Percentiles rank a stretch among this genome's conserved stretches.
phyloP scores from a whole-genome alignment of 1,140 invertebrate species.

The Helicoverpa zea region DNA sequence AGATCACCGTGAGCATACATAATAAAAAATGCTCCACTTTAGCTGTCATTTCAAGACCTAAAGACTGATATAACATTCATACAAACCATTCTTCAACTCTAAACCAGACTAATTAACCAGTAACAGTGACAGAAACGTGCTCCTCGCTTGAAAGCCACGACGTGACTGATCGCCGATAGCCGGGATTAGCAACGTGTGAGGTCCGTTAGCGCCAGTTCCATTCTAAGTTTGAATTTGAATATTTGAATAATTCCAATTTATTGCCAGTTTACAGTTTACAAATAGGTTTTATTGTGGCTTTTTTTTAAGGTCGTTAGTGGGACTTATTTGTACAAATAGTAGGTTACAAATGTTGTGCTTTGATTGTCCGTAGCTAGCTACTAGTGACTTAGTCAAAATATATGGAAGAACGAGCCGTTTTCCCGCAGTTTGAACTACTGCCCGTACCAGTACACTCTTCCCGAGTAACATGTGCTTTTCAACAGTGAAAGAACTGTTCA shows the following conservation, averaged over 20 bases:
- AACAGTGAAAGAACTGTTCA: too few relatives aligned
- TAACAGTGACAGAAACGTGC: neutral
- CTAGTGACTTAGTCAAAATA: too few relatives aligned
- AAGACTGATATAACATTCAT: neutral
- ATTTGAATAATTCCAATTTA: constrained; percentile 45
- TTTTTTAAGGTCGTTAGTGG: neutral
- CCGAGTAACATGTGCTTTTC: too few relatives aligned
- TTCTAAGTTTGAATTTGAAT: constrained; percentile 31
- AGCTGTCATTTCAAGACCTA: neutral
- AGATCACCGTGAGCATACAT: too few relatives aligned
- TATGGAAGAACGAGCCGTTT: too few relatives aligned
- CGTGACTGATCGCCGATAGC: constrained; percentile 23
- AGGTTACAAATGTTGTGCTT: too few relatives aligned
- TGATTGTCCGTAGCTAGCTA: too few relatives aligned
- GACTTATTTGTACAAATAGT: too few relatives aligned
- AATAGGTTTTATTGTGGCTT: neutral
- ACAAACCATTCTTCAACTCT: neutral
- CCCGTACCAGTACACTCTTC: too few relatives aligned
- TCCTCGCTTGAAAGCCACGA: neutral
- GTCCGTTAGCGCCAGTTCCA: constrained; percentile 34
- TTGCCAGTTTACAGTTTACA: neutral
- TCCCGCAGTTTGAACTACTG: too few relatives aligned
- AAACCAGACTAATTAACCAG: constrained; percentile 14
- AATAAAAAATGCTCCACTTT: too few relatives aligned
- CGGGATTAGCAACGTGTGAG: constrained; percentile 28